Base-by-base conservation (phyloP, 2,888 invertebrate species). In the Torymus aiolomorphi region DNA sequence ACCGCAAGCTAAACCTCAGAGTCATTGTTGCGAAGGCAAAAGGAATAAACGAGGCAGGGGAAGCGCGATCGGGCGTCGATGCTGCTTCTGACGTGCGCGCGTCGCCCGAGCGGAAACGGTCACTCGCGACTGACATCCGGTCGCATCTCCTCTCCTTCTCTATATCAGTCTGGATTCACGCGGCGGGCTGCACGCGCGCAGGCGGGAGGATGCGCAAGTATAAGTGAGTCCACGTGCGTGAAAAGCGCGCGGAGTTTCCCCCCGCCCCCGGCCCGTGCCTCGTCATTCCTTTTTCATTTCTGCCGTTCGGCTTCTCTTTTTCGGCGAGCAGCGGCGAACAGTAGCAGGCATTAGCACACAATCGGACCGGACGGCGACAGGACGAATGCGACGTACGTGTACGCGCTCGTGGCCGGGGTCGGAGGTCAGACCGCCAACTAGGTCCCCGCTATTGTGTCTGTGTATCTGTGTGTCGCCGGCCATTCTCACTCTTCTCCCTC, bases 311-410 rank as follows among this genome's bases (percentile, higher is more conserved):
- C 49, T 24, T 31, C n/a, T 31, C 62, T 72, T 62, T 72, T 72
- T 56, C 20, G 61, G 61, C 20, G 54, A 67, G 67, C 65, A 10
- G 49, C 80, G 81, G 84, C 85, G 84, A 85, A 84, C 86, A 84
- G 87, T 87, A 86, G 88, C 86, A 84, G 82, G 83, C 88, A 90
- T 90, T 90, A 90, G 90, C 90, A 90, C 90, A 90, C 90, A 90
- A 90, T 90, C 88, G 90, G 86, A 86, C 85, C 67, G 87, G 86
- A 86, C 86, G 87, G 86, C 63, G 71, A 14, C 42, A 86, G 84
- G 83, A 85, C 87, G 87, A 88, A 88, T 88, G 87, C 85, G 87
- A 84, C 86, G 84, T 78, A 24, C 54, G n/a, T 62, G 52, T 71
- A 51, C 31, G 51, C 52, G 73, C 52, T 20, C 42, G 52, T 52